Evolutionary conservation across 2,113 vertebrate species (phyloP), one percentile per base, ranked within the genome.

Genomic region (Nerophis lumbriciformis): DNA sequence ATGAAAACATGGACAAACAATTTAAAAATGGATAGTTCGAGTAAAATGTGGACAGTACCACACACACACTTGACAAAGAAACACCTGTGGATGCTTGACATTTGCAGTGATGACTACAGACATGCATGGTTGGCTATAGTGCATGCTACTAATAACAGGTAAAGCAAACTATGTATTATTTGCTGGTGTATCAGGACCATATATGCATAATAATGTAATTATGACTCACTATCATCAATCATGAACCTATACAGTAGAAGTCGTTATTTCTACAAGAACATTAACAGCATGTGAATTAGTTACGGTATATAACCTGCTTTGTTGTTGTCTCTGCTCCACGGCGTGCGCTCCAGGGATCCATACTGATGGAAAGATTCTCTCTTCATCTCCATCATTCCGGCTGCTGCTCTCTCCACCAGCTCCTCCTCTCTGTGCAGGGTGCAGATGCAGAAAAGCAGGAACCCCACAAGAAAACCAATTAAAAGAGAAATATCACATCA

Each of bases 311-410:
- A 28, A 28, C 92, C 92, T 88, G 79, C 48, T 84, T 86, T 84
- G 56, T 63, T 73, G 71, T 51, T 44, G 8, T 80, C 86, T 51
- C 69, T 61, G 61, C 73, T 88, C 91, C 89, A 90, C 38, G 85
- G 87, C 37, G 89, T 89, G 80, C 84, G 75, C 78, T 92, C 89
- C 83, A 93, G 83, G 21, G 93, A 90, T 53, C 92, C 91, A 57
- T 92, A 92, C 45, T 87, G 88, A 65, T 84, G 75, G 19, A 89
- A 73, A 4, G 83, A 69, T 66, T 68, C 80, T 69, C 54, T 82
- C 58, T 88, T 83, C 69, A 90, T 89, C 71, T 92, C 90, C 91
- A 93, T 92, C 66, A 9, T 36, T 65, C 59, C 65, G 39, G 36
- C 13, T 28, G 38, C 63, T 68, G 44, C 28, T 39, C 48, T n/a